Evolutionary conservation across 2,888 invertebrate genomes (phyloP).

Genomic region (Metalampra italica): DNA sequence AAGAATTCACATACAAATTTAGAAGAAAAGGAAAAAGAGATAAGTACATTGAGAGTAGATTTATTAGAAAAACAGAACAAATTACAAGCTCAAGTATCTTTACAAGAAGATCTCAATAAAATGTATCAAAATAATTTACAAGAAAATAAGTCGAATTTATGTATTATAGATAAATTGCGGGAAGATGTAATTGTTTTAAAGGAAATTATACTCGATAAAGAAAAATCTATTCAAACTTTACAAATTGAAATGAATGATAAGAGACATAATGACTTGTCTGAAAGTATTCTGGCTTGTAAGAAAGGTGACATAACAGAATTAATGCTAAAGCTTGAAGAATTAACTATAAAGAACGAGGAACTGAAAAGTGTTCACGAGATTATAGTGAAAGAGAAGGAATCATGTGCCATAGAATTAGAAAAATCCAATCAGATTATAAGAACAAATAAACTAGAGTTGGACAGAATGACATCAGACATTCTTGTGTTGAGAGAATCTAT

Average conservation of each 20-base stretch:
- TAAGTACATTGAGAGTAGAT: constrained; percentile 28
- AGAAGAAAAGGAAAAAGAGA: constrained; percentile 36
- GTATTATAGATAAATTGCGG: constrained; percentile 31
- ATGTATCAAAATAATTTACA: constrained; percentile 35
- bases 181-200: constrained; percentile 44
- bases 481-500: constrained; percentile 48
- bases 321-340: constrained; percentile 25
- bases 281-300: not conserved
- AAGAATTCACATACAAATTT: constrained; percentile 28
- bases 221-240: constrained; percentile 30
- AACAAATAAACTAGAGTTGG: constrained; percentile 48
- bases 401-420: constrained; percentile 44
- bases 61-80: constrained; percentile 32
- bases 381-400: constrained; percentile 48
- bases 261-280: not conserved
- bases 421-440: constrained; percentile 48
- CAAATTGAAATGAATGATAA: constrained; percentile 18
- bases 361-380: constrained; percentile 45
- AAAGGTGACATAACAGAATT: constrained; percentile 30
- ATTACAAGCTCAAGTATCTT: constrained; percentile 25
- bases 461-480: constrained; percentile 54
- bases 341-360: constrained; percentile 35
- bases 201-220: constrained; percentile 31
- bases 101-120: constrained; percentile 35
- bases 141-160: constrained; percentile 38